Base-by-base conservation (phyloP, 2,113 vertebrate genomes). In the Pithys albifrons region DNA sequence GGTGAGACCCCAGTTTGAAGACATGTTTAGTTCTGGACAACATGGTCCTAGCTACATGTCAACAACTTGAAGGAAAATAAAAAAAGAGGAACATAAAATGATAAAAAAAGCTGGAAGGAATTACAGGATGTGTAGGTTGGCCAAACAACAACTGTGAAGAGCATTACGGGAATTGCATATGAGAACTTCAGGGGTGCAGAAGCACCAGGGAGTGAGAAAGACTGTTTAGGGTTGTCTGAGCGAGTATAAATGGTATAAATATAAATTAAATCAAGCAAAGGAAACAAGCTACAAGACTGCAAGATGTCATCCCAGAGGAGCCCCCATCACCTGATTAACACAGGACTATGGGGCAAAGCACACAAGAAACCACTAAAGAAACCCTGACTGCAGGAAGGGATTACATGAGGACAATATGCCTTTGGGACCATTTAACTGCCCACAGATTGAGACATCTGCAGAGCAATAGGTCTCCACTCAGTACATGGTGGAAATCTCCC, bases 21-120 rank as follows among this genome's bases (percentile, higher is more conserved):
- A 91, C 83, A 89, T 79, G 85, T 94, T 97, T 74, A 72, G 85
- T 78, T 96, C 88, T 91, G 96, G 96, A 96, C 96, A 95, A 84
- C 41, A 8, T 1, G 0, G 45, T 89, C 84, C 95, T 93, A 95
- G 83, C 62, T 91, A 66, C 70, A 92, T 96, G 93, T 96, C 95
- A 94, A 84, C 91, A 96, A 91, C 92, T 86, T 66, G 70, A 76
- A 93, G 86, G 61, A n/a, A 94, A 96, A 96, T 84, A 88, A 81
- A 87, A 87, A 81, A 82, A 57, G 41, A 92, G 45, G 41, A 93
- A 93, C 95, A 92, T 75, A 57, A 88, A 91, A 86, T 67, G 64
- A 91, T 93, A 87, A 91, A 89, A 89, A 96, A 92, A 95, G 83
- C 92, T 96, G 93, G 76, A 95, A 95, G 90, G 83, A 94, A 92